Base-by-base conservation (phyloP, 2,113 vertebrate species). In the Trinectes maculatus region DNA sequence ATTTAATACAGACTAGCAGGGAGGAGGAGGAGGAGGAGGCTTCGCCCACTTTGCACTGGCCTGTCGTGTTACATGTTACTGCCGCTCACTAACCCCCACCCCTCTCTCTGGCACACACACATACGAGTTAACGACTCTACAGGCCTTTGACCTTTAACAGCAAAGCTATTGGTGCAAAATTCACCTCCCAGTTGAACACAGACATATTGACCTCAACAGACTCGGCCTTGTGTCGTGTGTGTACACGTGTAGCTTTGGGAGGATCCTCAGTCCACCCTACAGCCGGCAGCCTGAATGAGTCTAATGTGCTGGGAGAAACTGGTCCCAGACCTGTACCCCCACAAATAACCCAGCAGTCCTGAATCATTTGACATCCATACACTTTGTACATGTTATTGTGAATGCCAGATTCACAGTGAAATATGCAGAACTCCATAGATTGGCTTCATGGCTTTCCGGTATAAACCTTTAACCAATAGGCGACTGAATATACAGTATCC, bases 251-350 rank as follows among this genome's bases (percentile, higher is more conserved):
- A 91, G 93, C 89, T 31, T 55, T 59, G 19, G 31, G 56, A 64
- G 54, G 68, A 40, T 64, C 65, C 34, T 51, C 71, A 49, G 52
- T 83, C 74, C 53, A 43, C 43, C 24, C 87, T 91, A 88, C 65
- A 46, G 93, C 91, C 43, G 85, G 85, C 89, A 89, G 83, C 91
- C 94, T 97, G 93, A 98, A 98, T 95, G 95, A 93, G 90, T 89
- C 94, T 94, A 94, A 94, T 96, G 95, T 97, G 93, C 90, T 86
- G 84, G 89, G 89, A 91, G 90, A 89, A 93, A 91, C 91, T 51
- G 63, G 69, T 47, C 54, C 13, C 42, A 72, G 76, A 62, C 65
- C 53, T 26, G 46, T 48, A n/a, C 6, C 51, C 79, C 59, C 71
- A 53, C n/a, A 54, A 82, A 74, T n/a, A 67, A n/a, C 61, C 56